Base-by-base conservation (phyloP, 2,888 invertebrate genomes). In the Trichopria drosophilae region DNA sequence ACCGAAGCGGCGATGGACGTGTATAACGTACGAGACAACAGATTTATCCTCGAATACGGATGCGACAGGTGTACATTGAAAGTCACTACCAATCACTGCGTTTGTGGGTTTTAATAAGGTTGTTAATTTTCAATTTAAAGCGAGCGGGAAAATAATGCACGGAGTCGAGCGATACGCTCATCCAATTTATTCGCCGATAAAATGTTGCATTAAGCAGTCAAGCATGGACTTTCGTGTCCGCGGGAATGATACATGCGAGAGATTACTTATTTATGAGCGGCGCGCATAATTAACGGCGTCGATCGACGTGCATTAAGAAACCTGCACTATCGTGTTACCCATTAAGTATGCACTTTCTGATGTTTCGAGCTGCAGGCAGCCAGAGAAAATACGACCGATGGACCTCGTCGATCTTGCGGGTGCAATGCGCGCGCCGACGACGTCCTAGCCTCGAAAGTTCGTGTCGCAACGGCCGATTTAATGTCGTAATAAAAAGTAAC, bases 241-340 rank as follows among this genome's bases (percentile, higher is more conserved):
- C 34, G 47, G 52, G 37, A 60, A 51, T 41, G 58, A 62, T 63
- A 60, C 57, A 53, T 57, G 55, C 51, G 52, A 50, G 51, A 53
- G 43, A 32, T n/a, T 42, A 32, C 58, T 62, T 59, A 58, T 65
- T 65, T 60, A 53, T 29, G 31, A 31, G 53, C 6, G 42, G 35
- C 53, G 26, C 20, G 44, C 43, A 53, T 58, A 65, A 64, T 62
- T 65, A 64, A 66, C 60, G 48, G 54, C 55, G 19, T 19, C 54
- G 44, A 65, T 64, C 62, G 52, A 39, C 39, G 53, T 41, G 49
- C 59, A 61, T 63, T 64, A 60, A 58, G 56, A 60, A 56, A 58
- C 45, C 45, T 35, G 41, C 51, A 53, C 34, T 58, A 60, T 60
- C 55, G 48, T 34, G 24, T 56, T 51, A 55, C 57, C 55, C 57